phyloP scores from a whole-genome alignment of 2,113 vertebrate genomes.

The Gadus chalcogrammus region DNA sequence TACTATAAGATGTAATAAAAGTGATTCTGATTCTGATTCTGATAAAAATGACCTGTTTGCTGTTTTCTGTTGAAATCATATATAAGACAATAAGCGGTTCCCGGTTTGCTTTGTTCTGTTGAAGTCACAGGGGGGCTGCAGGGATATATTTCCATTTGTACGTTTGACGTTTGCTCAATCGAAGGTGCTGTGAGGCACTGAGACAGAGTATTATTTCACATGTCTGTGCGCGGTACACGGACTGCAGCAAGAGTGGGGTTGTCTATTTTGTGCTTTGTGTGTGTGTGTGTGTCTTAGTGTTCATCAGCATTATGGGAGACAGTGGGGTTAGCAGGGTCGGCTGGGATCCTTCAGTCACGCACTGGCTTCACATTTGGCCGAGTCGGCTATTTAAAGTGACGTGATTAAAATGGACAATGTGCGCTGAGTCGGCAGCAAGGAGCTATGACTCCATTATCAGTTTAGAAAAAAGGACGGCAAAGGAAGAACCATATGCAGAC shows the following conservation, averaged over 20 bases:
- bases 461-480: conserved; percentile 6
- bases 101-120: no score
- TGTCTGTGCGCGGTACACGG: no score
- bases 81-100: no score
- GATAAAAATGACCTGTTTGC: no score
- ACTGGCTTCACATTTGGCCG: conserved; percentile 4
- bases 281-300: not conserved
- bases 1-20: no score
- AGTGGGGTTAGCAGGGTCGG: not conserved
- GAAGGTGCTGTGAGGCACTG: not conserved
- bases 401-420: not conserved
- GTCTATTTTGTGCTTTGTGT: no score
- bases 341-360: conserved; percentile 36
- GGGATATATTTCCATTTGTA: no score
- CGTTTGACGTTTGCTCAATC: no score
- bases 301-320: not conserved
- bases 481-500: not conserved
- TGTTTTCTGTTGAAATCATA: no score
- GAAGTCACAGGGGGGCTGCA: no score
- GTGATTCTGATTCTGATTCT: no score
- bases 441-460: conserved; percentile 28
- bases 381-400: conserved; percentile 1
- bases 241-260: no score
- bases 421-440: conserved; percentile 13
- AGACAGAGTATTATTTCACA: not conserved